Evolutionary conservation across 2,888 invertebrate genomes (phyloP).

Genomic region (Hyppa rectilinea): DNA sequence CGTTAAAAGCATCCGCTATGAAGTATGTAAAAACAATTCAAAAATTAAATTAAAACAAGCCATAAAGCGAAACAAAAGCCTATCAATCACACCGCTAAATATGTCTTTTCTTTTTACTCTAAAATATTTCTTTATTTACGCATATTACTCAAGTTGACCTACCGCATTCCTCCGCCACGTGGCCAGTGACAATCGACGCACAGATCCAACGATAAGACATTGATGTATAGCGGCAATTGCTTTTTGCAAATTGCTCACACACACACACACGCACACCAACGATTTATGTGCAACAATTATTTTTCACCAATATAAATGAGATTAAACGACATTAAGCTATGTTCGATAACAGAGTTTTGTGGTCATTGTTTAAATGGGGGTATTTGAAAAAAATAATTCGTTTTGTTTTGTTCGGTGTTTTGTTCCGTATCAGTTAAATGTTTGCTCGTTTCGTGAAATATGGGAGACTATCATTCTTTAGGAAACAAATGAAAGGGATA

Average conservation of each 20-base stretch:
- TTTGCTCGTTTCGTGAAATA: slow-evolving; percentile 21
- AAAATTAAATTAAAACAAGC: too few relatives aligned
- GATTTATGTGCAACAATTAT: slow-evolving; percentile 84
- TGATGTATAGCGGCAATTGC: slow-evolving; percentile 86
- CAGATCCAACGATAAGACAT: slow-evolving; percentile 84
- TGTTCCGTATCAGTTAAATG: slow-evolving; percentile 37
- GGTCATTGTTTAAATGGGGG: slow-evolving; percentile 48
- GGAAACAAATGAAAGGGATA: slow-evolving; percentile 20
- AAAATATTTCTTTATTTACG: background rate
- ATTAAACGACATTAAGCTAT: slow-evolving; percentile 66
- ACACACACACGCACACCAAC: slow-evolving; percentile 68
- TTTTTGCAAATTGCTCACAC: slow-evolving; percentile 86
- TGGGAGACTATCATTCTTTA: slow-evolving; percentile 12
- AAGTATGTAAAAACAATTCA: too few relatives aligned
- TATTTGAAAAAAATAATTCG: slow-evolving; percentile 45
- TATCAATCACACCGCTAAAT: background rate
- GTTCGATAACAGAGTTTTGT: slow-evolving; percentile 60
- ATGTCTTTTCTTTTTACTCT: background rate
- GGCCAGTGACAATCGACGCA: slow-evolving; percentile 78
- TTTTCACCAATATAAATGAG: slow-evolving; percentile 75
- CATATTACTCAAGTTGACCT: slow-evolving; percentile 7
- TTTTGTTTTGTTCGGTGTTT: slow-evolving; percentile 15
- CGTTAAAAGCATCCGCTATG: too few relatives aligned
- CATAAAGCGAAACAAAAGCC: too few relatives aligned
- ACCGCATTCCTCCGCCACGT: slow-evolving; percentile 13